Evolutionary conservation across 2,797 vertebrate genomes (phyloP).

Genomic region (Acridotheres tristis): DNA sequence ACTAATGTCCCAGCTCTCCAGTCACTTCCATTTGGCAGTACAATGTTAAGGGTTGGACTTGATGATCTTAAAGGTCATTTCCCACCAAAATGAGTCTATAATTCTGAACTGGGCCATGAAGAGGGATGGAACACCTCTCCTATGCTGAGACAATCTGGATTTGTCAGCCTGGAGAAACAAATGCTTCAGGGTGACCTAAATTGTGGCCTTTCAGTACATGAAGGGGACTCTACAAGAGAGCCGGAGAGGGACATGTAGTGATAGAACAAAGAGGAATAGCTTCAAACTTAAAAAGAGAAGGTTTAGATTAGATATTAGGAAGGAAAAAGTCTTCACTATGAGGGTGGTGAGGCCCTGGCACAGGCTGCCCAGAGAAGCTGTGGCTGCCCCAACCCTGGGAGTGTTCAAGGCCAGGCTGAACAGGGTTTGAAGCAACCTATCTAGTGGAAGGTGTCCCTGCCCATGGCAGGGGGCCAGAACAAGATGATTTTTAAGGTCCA

Average conservation of each 20-base stretch:
- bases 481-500: not conserved
- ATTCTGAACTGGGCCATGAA: not conserved
- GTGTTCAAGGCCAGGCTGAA: not conserved
- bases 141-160: not conserved
- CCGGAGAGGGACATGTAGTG: not conserved
- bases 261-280: not conserved
- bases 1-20: not conserved
- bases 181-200: not conserved
- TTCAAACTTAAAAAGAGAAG: not conserved
- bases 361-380: not conserved
- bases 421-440: rapidly evolving
- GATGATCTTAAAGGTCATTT: not conserved
- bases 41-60: not conserved
- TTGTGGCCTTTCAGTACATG: not conserved
- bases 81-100: not conserved
- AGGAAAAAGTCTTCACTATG: not conserved
- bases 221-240: not conserved
- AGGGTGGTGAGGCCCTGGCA: not conserved
- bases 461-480: not conserved
- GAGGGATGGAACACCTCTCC: not conserved
- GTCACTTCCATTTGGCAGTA: not conserved
- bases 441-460: not conserved
- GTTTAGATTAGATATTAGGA: not conserved
- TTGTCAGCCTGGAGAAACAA: not conserved
- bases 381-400: not conserved